A percentile compares a stretch with the other conserved stretches of the same genome.
Evolutionary conservation across 30 jellyfish, hydroid and myxozoan genomes (phyloP).

Genomic region (Aurelia coerulea): DNA sequence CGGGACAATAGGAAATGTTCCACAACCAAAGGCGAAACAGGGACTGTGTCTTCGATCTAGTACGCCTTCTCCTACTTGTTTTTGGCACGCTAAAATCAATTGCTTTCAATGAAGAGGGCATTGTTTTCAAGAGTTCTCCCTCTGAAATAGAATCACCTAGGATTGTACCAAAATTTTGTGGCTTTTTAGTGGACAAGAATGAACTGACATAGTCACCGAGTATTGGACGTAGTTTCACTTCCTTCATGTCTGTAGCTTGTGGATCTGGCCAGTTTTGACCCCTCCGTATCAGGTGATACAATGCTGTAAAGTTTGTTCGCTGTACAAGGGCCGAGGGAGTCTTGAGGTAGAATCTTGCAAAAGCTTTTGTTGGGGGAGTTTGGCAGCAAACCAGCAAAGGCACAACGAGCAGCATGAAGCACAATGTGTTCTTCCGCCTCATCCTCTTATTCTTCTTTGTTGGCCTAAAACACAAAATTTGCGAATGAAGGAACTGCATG

Average conservation of each 20-base stretch:
- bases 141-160: constrained; percentile 30
- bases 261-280: constrained; percentile 82
- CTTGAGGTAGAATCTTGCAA: constrained; percentile 43
- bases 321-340: constrained; percentile 50
- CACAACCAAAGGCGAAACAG: constrained; percentile 63
- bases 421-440: constrained; percentile 31
- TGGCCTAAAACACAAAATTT: constrained; percentile 10
- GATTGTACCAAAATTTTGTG: constrained; percentile 38
- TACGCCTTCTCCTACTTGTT: constrained; percentile 30
- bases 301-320: constrained; percentile 60
- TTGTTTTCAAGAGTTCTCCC: constrained; percentile 55
- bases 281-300: constrained; percentile 56
- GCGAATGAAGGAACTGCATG: too few relatives aligned
- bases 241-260: constrained; percentile 40
- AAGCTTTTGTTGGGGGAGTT: constrained; percentile 56
- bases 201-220: constrained; percentile 58
- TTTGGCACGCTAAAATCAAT: constrained; percentile 37
- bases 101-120: constrained; percentile 55
- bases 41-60: constrained; percentile 62
- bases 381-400: constrained; percentile 65
- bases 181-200: constrained; percentile 50
- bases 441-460: constrained; percentile 6
- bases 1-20: constrained; percentile 79
- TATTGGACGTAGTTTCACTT: constrained; percentile 23
- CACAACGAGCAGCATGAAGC: constrained; percentile 7